Evolutionary conservation across 2,888 invertebrate genomes (phyloP).

Genomic region (Flexamia atlantica): DNA sequence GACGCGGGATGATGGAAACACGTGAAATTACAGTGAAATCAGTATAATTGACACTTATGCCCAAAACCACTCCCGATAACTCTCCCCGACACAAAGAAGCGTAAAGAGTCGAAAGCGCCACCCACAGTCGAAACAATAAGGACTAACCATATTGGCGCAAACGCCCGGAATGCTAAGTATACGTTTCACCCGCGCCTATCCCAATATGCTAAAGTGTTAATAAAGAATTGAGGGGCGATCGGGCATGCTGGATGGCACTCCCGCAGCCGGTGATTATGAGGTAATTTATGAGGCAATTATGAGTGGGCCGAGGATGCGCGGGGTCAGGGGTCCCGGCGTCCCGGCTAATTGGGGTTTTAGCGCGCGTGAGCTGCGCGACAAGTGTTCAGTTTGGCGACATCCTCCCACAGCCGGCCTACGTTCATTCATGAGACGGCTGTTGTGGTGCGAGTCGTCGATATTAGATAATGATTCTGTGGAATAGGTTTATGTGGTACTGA

Average conservation of each 20-base stretch:
- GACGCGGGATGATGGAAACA: not conserved
- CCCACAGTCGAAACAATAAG: constrained; percentile 33
- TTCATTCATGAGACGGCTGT: constrained; percentile 12
- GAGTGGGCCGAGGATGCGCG: constrained; percentile 32
- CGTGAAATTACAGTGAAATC: constrained; percentile 26
- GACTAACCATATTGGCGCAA: constrained; percentile 50
- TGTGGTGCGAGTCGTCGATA: too few relatives aligned
- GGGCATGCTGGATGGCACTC: constrained; percentile 39
- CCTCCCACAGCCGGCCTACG: constrained; percentile 4
- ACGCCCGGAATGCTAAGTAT: constrained; percentile 52
- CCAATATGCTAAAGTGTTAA: constrained; percentile 59
- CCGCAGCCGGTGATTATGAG: constrained; percentile 25
- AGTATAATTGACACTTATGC: constrained; percentile 1
- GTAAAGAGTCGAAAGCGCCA: constrained; percentile 39
- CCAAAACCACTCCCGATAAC: constrained; percentile 12
- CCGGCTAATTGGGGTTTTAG: constrained; percentile 48
- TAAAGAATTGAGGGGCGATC: constrained; percentile 36
- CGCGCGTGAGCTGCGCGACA: constrained; percentile 2
- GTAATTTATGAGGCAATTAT: constrained; percentile 14
- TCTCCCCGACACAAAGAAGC: constrained; percentile 46
- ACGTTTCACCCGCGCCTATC: constrained; percentile 50
- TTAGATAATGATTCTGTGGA: too few relatives aligned
- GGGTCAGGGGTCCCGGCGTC: constrained; percentile 26
- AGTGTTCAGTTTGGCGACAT: constrained; percentile 46
- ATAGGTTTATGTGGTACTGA: too few relatives aligned